Base-by-base conservation (phyloP, 1,140 invertebrate species). In the Caenorhabditis briggsae region DNA sequence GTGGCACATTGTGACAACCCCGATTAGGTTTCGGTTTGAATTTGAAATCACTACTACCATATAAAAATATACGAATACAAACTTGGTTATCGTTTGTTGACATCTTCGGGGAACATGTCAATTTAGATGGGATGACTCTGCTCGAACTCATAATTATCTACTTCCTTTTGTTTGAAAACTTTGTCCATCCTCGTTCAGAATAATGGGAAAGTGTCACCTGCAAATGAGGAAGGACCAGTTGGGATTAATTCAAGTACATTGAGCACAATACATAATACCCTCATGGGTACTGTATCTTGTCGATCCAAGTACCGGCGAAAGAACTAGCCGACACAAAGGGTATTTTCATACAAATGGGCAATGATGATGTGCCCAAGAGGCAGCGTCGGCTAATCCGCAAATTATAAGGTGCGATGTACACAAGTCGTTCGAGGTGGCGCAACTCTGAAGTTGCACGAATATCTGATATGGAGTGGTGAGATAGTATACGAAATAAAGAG, bases 381-480 rank as follows among this genome's bases (percentile, higher is more conserved):
- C 33, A 33, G 33, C 3, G 33, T 33, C 33, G 70, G 70, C 70
- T 78, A 78, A 78, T 78, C 46, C 70, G 70, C 70, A 78, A 78
- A 78, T 78, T 78, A 78, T 78, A 78, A 78, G 70, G 70, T 78
- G 70, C 70, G 70, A 78, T n/a, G 23, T 78, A 78, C 70, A 78
- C 70, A 78, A 78, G 70, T 78, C 70, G 70, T 78, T 53, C 23
- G 65, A 78, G 70, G 70, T 78, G 70, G 70, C 46, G 70, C 46
- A 78, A 78, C 70, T 48, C 50, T 78, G n/a, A 78, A 78, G 70
- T 50, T 78, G 43, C 70, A 78, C 41, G 20, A 61, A 18, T 23
- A 61, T 61, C 43, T 50, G 70, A 78, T 78, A 70, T 46, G 43
- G 33, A 23, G 20, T 18, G 46, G 59, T 43, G 16, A 78, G 33